phyloP scores from a whole-genome alignment of 2,888 invertebrate genomes.

The Cephus sareptanus region DNA sequence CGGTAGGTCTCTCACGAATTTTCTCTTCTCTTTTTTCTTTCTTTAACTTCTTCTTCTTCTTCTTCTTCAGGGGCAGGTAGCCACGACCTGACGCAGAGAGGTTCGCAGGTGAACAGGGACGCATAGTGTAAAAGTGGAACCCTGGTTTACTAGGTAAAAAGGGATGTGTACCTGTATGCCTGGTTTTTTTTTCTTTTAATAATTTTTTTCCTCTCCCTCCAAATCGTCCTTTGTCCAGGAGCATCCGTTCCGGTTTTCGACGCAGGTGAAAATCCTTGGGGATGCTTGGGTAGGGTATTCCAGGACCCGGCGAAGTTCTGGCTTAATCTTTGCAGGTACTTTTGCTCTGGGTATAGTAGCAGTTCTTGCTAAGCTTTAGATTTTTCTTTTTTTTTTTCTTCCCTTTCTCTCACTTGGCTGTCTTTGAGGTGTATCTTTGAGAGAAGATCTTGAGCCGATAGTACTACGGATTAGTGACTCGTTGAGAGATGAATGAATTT shows the following conservation, averaged over 20 bases:
- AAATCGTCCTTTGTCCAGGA: constrained; percentile 2
- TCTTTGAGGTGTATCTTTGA: neutral
- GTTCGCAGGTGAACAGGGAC: constrained; percentile 39
- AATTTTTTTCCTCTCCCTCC: neutral
- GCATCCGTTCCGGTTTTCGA: constrained; percentile 4
- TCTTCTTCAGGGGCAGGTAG: neutral
- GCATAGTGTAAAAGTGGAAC: constrained; percentile 25
- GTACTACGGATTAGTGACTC: neutral
- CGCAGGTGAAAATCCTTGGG: neutral
- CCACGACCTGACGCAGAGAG: neutral
- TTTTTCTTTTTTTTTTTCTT: neutral
- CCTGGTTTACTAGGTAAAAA: neutral
- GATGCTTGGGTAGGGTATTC: neutral
- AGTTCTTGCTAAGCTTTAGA: neutral
- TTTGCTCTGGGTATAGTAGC: neutral
- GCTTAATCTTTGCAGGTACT: neutral
- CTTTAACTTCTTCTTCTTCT: neutral
- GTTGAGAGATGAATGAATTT: neutral
- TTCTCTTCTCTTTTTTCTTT: neutral
- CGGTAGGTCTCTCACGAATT: neutral
- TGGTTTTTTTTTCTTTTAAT: neutral
- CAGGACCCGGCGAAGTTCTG: neutral
- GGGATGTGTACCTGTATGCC: neutral
- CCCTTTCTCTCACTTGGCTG: neutral
- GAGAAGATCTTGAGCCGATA: neutral